Evolutionary conservation across 2,888 invertebrate genomes (phyloP).

Genomic region (Hypomecis punctinalis): DNA sequence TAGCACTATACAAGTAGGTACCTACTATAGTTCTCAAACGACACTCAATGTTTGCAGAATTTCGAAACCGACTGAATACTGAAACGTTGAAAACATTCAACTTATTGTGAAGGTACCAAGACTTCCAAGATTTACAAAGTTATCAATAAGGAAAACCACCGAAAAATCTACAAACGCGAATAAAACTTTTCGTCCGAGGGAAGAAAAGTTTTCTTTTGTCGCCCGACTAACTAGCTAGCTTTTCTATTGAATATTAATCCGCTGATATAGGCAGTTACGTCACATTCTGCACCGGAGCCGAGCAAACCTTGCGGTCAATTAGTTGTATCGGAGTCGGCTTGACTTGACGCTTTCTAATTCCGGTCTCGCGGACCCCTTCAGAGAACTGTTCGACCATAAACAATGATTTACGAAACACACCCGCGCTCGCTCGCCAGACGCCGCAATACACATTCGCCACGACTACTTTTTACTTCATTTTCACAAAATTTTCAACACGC

Average conservation of each 20-base stretch:
- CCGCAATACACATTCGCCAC: slow-evolving; percentile 69
- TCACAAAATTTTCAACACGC: slow-evolving; percentile 61
- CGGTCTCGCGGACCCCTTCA: slow-evolving; percentile 72
- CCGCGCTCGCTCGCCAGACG: slow-evolving; percentile 53
- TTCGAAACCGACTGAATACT: background rate
- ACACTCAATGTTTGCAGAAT: background rate
- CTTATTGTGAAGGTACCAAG: slow-evolving; percentile 4
- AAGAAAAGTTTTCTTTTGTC: slow-evolving; percentile 25
- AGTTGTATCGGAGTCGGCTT: slow-evolving; percentile 68
- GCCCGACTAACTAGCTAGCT: slow-evolving; percentile 17
- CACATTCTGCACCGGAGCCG: slow-evolving; percentile 68
- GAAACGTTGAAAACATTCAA: background rate
- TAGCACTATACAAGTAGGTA: too few species aligned
- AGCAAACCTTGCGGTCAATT: slow-evolving; percentile 82
- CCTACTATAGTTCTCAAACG: background rate
- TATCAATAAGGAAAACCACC: slow-evolving; percentile 23
- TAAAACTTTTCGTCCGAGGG: slow-evolving; percentile 15
- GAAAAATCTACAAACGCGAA: slow-evolving; percentile 19
- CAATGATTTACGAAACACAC: slow-evolving; percentile 80
- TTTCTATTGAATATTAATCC: slow-evolving; percentile 33
- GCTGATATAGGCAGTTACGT: slow-evolving; percentile 52
- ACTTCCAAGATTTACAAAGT: slow-evolving; percentile 19
- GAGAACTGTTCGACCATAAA: slow-evolving; percentile 79
- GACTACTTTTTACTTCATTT: slow-evolving; percentile 56
- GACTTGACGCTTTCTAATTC: slow-evolving; percentile 83